Base-by-base conservation (phyloP, 2,888 invertebrate species). In the Timandra comae region DNA sequence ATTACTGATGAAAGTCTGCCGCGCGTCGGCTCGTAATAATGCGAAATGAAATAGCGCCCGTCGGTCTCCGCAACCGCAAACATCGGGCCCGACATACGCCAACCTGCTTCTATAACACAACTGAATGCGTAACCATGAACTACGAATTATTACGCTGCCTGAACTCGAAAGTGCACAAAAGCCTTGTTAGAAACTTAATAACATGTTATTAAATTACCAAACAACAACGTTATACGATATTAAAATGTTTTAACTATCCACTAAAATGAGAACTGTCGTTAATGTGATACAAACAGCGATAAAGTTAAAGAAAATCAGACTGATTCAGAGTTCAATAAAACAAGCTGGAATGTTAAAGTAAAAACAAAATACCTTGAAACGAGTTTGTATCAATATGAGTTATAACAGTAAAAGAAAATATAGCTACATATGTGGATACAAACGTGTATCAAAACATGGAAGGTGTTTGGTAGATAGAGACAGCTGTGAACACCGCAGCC, bases 1-100 rank as follows among this genome's bases (percentile, higher is more conserved):
- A 74, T 80, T 74, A 75, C 63, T 57, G 64, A 71, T 72, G 77
- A 74, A 78, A 77, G 74, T 71, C 61, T 63, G 65, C 64, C 60
- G 52, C 56, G 57, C 47, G 50, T 49, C 52, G 63, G 58, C 55
- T 62, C 55, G 63, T 69, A 75, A 74, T 77, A 76, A 75, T 66
- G 55, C 62, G 63, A 73, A 78, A 79, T 77, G 68, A 67, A 75
- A 75, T 70, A 72, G 52, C 62, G 61, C 51, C 62, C 56, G 60
- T 52, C 56, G 52, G 69, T 72, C 70, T 53, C 45, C 49, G 57
- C 52, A 61, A 74, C 77, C 79, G 65, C 77, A 74, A 59, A 52
- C 46, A 63, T 46, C 53, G 52, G 30, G 47, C 41, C 45, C 44
- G 57, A 56, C 56, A 49, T 47, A 60, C 52, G 55, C 33, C 35